A percentile compares a stretch with the other conserved stretches of the same genome.
These are phyloP conservation scores for Phrynosoma platyrhinos DNA, from an alignment of 2,113 vertebrate species.

Conservation along the genomic window DNA sequence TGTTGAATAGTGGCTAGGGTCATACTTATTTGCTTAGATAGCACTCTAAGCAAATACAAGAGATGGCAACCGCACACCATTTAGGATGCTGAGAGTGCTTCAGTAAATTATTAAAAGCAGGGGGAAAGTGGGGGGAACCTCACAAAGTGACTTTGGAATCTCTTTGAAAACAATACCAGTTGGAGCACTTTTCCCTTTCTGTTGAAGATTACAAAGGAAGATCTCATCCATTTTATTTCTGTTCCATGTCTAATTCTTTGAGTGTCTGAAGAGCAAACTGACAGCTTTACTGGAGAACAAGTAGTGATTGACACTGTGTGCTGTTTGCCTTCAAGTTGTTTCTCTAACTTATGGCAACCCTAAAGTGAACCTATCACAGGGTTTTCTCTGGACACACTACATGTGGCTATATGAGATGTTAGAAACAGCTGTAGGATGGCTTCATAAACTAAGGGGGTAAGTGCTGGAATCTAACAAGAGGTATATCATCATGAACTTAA, in stretches of 20 bases:
- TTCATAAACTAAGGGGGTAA: not conserved
- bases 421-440: not conserved
- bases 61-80: not conserved
- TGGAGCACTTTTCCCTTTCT: not conserved
- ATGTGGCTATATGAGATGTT: not conserved
- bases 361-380: too few relatives aligned
- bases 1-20: not conserved
- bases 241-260: not conserved
- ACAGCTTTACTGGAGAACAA: not conserved
- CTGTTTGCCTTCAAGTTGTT: too few relatives aligned
- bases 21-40: not conserved
- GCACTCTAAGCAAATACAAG: not conserved
- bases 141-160: not conserved
- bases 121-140: not conserved
- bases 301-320: not conserved
- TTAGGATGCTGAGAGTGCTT: not conserved
- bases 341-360: too few relatives aligned
- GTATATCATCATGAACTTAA: not conserved
- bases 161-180: not conserved
- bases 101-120: not conserved
- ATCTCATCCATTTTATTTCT: not conserved
- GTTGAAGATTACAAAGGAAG: not conserved
- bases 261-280: too few relatives aligned
- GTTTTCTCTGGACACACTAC: not conserved
- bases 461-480: not conserved